Conservation (phyloP, 2,888 invertebrate species). For the Xanthorhoe spadicearia region DNA sequence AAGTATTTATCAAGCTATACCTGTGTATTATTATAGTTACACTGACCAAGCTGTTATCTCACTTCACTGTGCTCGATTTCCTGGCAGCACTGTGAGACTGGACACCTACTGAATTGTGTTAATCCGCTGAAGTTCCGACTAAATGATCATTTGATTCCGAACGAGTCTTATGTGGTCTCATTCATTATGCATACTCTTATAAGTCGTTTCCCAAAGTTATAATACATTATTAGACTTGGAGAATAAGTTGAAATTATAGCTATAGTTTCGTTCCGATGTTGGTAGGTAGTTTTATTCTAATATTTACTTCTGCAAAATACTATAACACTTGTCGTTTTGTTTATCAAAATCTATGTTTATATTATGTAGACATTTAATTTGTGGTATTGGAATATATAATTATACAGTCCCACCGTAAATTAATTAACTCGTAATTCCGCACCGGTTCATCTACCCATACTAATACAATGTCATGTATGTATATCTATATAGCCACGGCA, state of each 20-base stretch:
- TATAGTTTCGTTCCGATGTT: neutral
- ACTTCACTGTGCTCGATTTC: neutral
- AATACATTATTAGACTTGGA: neutral
- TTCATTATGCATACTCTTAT: constrained; percentile 37
- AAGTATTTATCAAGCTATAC: too few relatives aligned
- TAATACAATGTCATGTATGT: constrained; percentile 8
- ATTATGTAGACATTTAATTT: too few relatives aligned
- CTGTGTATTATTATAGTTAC: too few relatives aligned
- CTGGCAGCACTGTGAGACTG: neutral
- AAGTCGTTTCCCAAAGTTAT: neutral
- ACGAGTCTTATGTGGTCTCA: neutral
- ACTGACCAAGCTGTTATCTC: neutral
- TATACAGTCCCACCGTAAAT: constrained; percentile 69
- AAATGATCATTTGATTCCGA: constrained; percentile 22
- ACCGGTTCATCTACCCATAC: constrained; percentile 59
- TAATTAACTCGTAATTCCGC: constrained; percentile 76
- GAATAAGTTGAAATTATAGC: neutral
- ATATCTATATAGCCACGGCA: constrained; percentile 1
- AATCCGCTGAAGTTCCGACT: constrained; percentile 43
- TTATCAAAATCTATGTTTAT: too few relatives aligned
- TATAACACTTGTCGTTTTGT: too few relatives aligned
- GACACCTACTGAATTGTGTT: constrained; percentile 62
- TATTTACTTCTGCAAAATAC: neutral
- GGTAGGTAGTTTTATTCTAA: neutral
- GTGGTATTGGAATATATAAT: constrained; percentile 61